A percentile compares a stretch with the other conserved stretches of the same genome.
Evolutionary conservation across 2,888 invertebrate genomes (phyloP).

Genomic region (Stramonita haemastoma): DNA sequence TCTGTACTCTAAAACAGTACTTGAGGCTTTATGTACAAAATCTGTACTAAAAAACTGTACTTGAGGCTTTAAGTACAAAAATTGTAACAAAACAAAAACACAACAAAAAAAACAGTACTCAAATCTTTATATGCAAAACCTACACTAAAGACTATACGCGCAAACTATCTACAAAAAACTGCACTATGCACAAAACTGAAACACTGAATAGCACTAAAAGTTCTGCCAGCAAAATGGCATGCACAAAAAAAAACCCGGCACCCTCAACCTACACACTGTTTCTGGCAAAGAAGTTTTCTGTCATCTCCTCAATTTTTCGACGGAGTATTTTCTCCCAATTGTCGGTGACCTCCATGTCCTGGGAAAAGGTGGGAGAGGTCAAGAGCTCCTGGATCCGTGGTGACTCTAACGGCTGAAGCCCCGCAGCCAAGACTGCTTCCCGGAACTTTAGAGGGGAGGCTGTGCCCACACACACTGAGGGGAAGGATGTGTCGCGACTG

Average conservation of each 20-base stretch:
- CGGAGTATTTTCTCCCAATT: constrained; percentile 70
- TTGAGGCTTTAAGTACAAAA: too few species aligned
- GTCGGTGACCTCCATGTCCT: constrained; percentile 66
- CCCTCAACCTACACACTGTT: constrained; percentile 2
- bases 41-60: too few species aligned
- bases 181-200: too few species aligned
- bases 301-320: constrained; percentile 60
- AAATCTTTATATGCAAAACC: too few species aligned
- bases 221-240: too few species aligned
- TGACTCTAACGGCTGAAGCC: constrained; percentile 60
- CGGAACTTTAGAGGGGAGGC: constrained; percentile 78
- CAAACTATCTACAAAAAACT: too few species aligned
- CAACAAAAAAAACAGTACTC: too few species aligned
- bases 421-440: constrained; percentile 73
- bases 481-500: constrained; percentile 36
- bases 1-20: too few species aligned
- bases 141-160: too few species aligned
- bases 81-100: too few species aligned
- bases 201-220: too few species aligned
- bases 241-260: background rate
- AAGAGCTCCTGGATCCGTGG: constrained; percentile 56
- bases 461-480: constrained; percentile 74
- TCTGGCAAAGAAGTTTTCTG: constrained; percentile 13
- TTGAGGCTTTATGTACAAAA: too few species aligned
- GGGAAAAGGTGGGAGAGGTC: constrained; percentile 58